Base-by-base conservation (phyloP, 2,113 vertebrate genomes). In the Amazona vittata region DNA sequence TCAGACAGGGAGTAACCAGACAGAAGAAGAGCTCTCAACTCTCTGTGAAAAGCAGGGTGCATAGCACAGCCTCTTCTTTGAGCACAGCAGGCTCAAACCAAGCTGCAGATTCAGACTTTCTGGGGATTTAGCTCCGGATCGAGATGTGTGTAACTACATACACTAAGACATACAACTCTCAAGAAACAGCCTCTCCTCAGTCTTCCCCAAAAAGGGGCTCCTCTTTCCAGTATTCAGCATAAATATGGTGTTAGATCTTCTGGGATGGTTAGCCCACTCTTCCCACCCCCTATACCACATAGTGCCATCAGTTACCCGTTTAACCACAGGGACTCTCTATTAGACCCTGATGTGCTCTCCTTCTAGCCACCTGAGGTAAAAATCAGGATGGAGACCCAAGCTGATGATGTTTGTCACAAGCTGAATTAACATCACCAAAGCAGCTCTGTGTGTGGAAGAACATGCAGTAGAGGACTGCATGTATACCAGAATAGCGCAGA, bases 371-470 rank as follows among this genome's bases (percentile, higher is more conserved):
- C 19, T 37, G 31, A 75, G 26, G 43, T 17, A 69, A 75, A 69
- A 69, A 80, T 62, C 49, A 75, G 33, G 33, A 26, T 46, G 31
- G 52, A 75, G 47, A 75, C 22, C 24, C 44, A 75, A 89, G 80
- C 1, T 0, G 1, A 4, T 33, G 10, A 18, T 1, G 0, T 46
- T 69, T 63, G 41, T 39, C 47, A 57, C 49, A 28, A 49, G 35
- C 25, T 89, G 68, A 55, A 24, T 41, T 21, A 65, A 79, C 35
- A 33, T 67, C 43, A 81, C 15, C 28, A 76, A 63, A 81, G 43
- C 49, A 81, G 35, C 44, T 46, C 35, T 59, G 35, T 11, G 20
- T 31, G 50, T 57, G 26, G 37, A 87, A 64, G 24, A 24, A 64
- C 33, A 13, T 3, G 16, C 33, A 78, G 28, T 50, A 83, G 70